Base-by-base conservation (phyloP, 1,140 invertebrate genomes). In the Chrysomallon squamiferum region DNA sequence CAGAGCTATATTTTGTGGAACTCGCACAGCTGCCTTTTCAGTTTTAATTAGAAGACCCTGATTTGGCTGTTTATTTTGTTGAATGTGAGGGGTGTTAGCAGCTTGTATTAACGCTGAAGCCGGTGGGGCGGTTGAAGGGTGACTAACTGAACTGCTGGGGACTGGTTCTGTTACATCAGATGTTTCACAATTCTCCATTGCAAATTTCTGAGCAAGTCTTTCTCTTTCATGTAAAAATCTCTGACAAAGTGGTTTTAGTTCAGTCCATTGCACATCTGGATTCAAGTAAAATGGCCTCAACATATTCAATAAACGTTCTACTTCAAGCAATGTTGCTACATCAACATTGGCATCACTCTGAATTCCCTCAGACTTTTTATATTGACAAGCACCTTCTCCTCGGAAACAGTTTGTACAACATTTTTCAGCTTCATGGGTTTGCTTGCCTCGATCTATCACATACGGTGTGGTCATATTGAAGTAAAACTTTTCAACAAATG, bases 261-360 rank as follows among this genome's bases (percentile, higher is more conserved):
- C 65, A 43, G 58, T 13, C 61, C 67, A 75, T 13, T 59, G 27
- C 20, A 71, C 59, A 20, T 77, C 75, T n/a, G 75, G 71, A 45
- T 73, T 76, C 11, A 79, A 57, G 60, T 77, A 75, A 32, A 72
- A 72, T 13, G 77, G 75, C 20, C 75, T 49, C 35, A 80, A 58
- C 69, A 77, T 76, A 54, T 70, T 73, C 3, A 76, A 66, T n/a
- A 80, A 65, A 33, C 78, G 27, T 64, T 80, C 78, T 22, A 76
- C 73, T 59, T 80, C 78, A 61, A 77, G 73, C 3, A 80, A 30
- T 6, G 76, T 80, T 11, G 78, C 75, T 33, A 73, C 71, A 56
- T 80, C 77, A 1, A 80, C 65, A 49, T 69, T 65, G 6, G 35
- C 35, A 30, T 66, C 65, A 43, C 59, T 63, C 6, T 69, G 50